Evolutionary conservation across 2,113 vertebrate genomes (phyloP).

Genomic region (Rhinolophus sinicus): DNA sequence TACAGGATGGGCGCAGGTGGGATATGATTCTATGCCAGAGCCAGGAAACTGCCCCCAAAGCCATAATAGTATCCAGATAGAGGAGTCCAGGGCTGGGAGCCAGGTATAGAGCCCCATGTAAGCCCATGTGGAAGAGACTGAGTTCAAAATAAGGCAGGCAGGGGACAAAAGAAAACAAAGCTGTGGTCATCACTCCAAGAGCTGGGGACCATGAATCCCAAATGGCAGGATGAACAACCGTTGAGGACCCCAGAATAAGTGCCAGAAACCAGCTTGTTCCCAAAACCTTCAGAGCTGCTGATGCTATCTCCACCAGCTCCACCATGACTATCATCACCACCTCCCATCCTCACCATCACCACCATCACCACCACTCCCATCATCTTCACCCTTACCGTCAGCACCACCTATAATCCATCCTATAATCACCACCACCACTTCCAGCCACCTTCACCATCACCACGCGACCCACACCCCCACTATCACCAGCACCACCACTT

Average conservation of each 20-base stretch:
- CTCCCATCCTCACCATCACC: not conserved
- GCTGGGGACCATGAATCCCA: not conserved
- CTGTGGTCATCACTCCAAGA: not conserved
- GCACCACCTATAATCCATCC: not conserved
- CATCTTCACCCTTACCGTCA: not conserved
- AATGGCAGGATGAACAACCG: not conserved
- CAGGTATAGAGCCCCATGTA: not conserved
- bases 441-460: too few species aligned
- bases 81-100: not conserved
- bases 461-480: not conserved
- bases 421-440: not conserved
- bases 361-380: not conserved
- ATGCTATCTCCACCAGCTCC: not conserved
- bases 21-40: not conserved
- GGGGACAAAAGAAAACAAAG: not conserved
- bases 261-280: not conserved
- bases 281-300: not conserved
- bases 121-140: not conserved
- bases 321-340: not conserved
- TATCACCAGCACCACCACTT: not conserved
- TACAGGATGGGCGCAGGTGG: rapidly evolving
- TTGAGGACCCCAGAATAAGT: not conserved
- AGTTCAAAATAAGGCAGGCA: slow-evolving; percentile 10
- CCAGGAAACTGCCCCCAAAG: not conserved
- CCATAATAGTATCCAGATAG: not conserved